Evolutionary conservation across 2,888 invertebrate genomes (phyloP).

Genomic region (Hedya salicella): DNA sequence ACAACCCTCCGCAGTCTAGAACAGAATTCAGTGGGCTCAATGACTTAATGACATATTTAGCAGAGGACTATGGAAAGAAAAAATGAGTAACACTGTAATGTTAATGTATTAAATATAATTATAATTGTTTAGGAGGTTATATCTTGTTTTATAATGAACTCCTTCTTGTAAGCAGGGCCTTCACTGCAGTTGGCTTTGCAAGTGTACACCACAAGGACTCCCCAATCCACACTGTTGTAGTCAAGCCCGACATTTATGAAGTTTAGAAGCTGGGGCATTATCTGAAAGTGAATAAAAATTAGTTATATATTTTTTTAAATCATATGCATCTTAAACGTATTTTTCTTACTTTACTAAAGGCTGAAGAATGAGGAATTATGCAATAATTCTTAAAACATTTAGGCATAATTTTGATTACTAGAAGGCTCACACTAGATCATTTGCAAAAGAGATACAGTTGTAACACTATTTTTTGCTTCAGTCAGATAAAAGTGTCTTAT

Average conservation of each 20-base stretch:
- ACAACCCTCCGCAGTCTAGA: constrained; percentile 91
- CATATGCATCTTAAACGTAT: too few species aligned
- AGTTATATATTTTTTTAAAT: background rate
- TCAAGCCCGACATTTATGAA: constrained; percentile 87
- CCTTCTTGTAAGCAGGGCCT: constrained; percentile 88
- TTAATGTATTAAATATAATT: constrained; percentile 35
- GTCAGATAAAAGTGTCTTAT: too few species aligned
- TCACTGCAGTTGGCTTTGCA: constrained; percentile 91
- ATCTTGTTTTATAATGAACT: constrained; percentile 95
- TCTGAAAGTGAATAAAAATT: constrained; percentile 68
- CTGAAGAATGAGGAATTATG: too few species aligned
- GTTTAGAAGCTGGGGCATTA: constrained; percentile 93
- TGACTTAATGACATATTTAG: constrained; percentile 92
- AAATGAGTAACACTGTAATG: constrained; percentile 46
- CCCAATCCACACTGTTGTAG: constrained; percentile 93
- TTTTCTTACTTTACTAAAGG: too few species aligned
- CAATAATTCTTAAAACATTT: too few species aligned
- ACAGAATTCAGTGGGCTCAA: constrained; percentile 94
- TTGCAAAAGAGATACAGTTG: too few species aligned
- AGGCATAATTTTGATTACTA: too few species aligned
- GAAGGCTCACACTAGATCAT: too few species aligned
- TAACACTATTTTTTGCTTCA: too few species aligned
- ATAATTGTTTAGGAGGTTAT: constrained; percentile 69
- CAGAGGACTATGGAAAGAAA: constrained; percentile 82
- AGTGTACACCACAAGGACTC: constrained; percentile 93